A percentile compares a stretch with the other conserved stretches of the same genome.
These are phyloP conservation scores for Trissolcus basalis DNA, from an alignment of 1,140 invertebrate species.

Conservation along the genomic window DNA sequence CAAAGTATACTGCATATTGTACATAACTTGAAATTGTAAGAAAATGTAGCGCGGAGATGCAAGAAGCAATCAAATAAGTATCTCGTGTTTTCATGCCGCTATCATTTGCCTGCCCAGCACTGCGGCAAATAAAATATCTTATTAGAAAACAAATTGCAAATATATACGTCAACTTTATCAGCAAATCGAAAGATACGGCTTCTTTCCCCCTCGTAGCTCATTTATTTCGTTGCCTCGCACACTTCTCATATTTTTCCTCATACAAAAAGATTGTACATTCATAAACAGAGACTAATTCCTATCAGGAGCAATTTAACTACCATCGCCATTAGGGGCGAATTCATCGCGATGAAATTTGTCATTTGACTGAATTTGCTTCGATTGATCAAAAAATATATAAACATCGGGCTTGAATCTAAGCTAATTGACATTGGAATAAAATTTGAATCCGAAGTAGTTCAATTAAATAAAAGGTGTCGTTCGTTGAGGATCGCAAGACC, in stretches of 20 bases:
- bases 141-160: conserved; percentile 3
- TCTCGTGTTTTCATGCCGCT: not conserved
- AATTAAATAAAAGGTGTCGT: too few relatives aligned
- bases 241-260: not conserved
- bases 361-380: too few relatives aligned
- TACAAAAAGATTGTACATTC: not conserved
- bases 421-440: too few relatives aligned
- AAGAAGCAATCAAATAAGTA: not conserved
- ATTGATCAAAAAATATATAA: too few relatives aligned
- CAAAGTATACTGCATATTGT: not conserved
- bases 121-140: not conserved
- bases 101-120: not conserved
- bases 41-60: not conserved
- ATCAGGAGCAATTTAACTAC: not conserved
- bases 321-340: too few relatives aligned
- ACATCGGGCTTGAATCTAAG: too few relatives aligned
- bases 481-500: too few relatives aligned
- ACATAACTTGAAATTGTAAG: not conserved
- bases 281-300: not conserved
- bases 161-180: conserved; percentile 1
- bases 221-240: not conserved
- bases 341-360: too few relatives aligned
- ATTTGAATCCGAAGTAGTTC: too few relatives aligned
- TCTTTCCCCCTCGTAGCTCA: not conserved
- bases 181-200: conserved; percentile 1